A percentile compares a stretch with the other conserved stretches of the same genome.
Evolutionary conservation across 2,797 vertebrate genomes (phyloP).

Genomic region (Tarsius wallacei): DNA sequence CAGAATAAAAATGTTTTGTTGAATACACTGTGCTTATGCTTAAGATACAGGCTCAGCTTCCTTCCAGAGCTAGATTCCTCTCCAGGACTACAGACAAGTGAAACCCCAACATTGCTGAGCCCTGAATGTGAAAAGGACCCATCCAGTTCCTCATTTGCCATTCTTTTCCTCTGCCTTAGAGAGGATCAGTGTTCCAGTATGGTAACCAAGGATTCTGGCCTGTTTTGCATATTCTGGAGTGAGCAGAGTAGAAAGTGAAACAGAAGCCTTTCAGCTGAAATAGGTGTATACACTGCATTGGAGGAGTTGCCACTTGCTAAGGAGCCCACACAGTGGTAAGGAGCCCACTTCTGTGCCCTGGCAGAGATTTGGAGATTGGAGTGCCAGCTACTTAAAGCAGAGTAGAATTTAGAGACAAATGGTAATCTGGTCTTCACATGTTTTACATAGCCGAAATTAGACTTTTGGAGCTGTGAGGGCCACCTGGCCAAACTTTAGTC

Average conservation of each 20-base stretch:
- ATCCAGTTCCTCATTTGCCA: background rate
- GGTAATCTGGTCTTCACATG: background rate
- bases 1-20: conserved; percentile 93
- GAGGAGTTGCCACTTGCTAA: background rate
- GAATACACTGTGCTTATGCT: conserved; percentile 80
- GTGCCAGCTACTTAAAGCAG: background rate
- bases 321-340: background rate
- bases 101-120: background rate
- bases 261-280: background rate
- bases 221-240: background rate
- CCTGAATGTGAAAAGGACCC: background rate
- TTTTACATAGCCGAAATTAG: background rate
- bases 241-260: conserved; percentile 66
- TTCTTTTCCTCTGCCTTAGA: background rate
- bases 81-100: background rate
- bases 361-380: background rate
- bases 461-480: background rate
- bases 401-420: background rate
- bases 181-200: background rate
- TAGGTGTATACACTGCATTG: background rate
- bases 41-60: conserved; percentile 60
- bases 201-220: background rate
- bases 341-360: background rate
- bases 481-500: background rate
- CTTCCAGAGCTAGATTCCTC: conserved; percentile 34